A percentile compares a stretch with the other conserved stretches of the same genome.
Evolutionary conservation across 2,797 vertebrate genomes (phyloP).

Genomic region (Scarus forsteni): DNA sequence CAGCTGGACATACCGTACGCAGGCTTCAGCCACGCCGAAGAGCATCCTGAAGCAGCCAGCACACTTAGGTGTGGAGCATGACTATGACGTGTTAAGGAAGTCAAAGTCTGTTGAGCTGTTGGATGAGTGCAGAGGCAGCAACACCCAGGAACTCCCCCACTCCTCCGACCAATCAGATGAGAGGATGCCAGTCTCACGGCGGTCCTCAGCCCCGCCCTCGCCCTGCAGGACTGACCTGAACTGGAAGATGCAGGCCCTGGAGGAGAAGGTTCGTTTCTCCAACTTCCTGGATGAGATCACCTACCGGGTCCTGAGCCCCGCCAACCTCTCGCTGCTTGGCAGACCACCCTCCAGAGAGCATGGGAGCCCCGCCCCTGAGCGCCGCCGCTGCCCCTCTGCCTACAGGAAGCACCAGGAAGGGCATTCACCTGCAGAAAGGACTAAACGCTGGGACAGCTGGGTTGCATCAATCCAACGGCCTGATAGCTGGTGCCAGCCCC

Average conservation of each 20-base stretch:
- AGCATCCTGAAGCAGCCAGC: slow-evolving; percentile 86
- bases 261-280: slow-evolving; percentile 90
- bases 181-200: neutral
- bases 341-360: slow-evolving; percentile 10
- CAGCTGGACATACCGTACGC: neutral
- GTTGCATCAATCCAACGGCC: slow-evolving; percentile 46
- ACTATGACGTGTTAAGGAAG: slow-evolving; percentile 79
- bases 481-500: slow-evolving; percentile 43
- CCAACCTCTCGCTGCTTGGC: slow-evolving; percentile 66
- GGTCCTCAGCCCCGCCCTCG: slow-evolving; percentile 7
- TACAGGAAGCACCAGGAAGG: slow-evolving; percentile 28
- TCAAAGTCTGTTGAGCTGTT: slow-evolving; percentile 82
- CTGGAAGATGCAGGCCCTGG: slow-evolving; percentile 70
- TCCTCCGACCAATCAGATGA: slow-evolving; percentile 53
- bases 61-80: slow-evolving; percentile 34
- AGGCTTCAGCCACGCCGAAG: slow-evolving; percentile 46
- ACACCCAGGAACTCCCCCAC: slow-evolving; percentile 8
- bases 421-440: slow-evolving; percentile 36
- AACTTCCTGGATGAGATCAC: slow-evolving; percentile 91
- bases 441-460: slow-evolving; percentile 75
- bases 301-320: slow-evolving; percentile 85
- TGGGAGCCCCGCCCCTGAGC: slow-evolving; percentile 25
- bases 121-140: slow-evolving; percentile 14
- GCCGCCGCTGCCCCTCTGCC: neutral
- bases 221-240: slow-evolving; percentile 42